Base-by-base conservation (phyloP, 2,113 vertebrate genomes). In the Amazona vittata region DNA sequence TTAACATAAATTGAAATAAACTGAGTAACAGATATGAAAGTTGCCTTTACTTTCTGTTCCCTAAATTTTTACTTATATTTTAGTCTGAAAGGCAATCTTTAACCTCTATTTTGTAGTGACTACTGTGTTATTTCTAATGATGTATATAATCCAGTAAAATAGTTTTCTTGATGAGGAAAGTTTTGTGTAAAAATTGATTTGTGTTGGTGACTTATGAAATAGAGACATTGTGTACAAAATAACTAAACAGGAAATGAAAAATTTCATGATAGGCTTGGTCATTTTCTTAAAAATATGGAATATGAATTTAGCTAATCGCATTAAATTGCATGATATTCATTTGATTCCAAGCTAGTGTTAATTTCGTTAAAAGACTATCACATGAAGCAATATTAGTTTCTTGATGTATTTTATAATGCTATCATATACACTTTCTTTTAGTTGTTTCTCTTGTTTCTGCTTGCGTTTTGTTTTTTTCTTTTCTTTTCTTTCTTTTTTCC, bases 221-320 rank as follows among this genome's bases (percentile, higher is more conserved):
- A 70, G 55, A 67, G 26, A 29, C 7, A 12, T 15, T 43, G 69
- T 19, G 15, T 79, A 39, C 44, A 82, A 71, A 81, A 50, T 25
- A 64, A 28, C 26, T 80, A 71, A 29, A 39, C 37, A 44, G 19
- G 65, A 92, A 71, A 57, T 39, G 2, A 91, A 81, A 73, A 63
- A 47, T 15, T 43, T 63, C 6, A 21, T 52, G 6, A 31, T 22
- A 11, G 18, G 16, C 9, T 67, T 33, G 15, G 15, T 43, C 17
- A 46, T 94, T 91, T 78, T 29, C 52, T 94, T 87, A 73, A 90
- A 92, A 93, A 44, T 44, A n/a, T 11, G 73, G 55, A 86, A 65
- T 76, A 33, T 57, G 21, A 79, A 65, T 6, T 24, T 35, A 63
- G n/a, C 49, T 84, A 64, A 85, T 67, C 78, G 31, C 50, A 46